A percentile compares a stretch with the other conserved stretches of the same genome.
phyloP scores from a whole-genome alignment of 1,140 invertebrate species.

The Bombus waltoni region DNA sequence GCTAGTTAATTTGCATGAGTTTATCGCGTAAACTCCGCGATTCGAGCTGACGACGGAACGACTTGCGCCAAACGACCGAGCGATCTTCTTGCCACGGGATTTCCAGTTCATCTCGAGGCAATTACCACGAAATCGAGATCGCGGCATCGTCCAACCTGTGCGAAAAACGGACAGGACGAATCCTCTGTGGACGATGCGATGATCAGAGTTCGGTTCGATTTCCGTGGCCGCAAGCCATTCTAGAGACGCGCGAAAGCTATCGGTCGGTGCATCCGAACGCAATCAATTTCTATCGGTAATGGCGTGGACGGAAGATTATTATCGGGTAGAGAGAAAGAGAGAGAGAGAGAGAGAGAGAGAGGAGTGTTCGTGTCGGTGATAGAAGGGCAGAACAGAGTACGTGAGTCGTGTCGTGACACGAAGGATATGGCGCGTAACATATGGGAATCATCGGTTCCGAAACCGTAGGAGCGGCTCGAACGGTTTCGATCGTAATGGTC shows the following conservation, averaged over 20 bases:
- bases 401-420: background rate
- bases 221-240: background rate
- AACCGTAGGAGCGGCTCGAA: background rate
- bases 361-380: conserved; percentile 46
- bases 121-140: background rate
- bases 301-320: conserved; percentile 66
- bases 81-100: background rate
- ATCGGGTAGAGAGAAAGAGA: conserved; percentile 41
- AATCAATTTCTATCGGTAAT: conserved; percentile 70
- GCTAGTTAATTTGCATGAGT: background rate
- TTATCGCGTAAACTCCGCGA: background rate
- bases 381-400: background rate
- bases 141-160: too few species aligned
- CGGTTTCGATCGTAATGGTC: background rate
- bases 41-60: background rate
- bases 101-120: background rate
- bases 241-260: background rate
- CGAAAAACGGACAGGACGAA: background rate
- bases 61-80: background rate
- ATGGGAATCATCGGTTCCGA: conserved; percentile 38
- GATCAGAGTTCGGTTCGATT: background rate
- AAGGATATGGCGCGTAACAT: conserved; percentile 55
- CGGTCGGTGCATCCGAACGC: conserved; percentile 30
- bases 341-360: conserved; percentile 1
- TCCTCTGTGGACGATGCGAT: too few species aligned